These are phyloP conservation scores for Notarius lentiginosus DNA, from an alignment of 2,113 vertebrate species.

Conservation along the genomic window DNA sequence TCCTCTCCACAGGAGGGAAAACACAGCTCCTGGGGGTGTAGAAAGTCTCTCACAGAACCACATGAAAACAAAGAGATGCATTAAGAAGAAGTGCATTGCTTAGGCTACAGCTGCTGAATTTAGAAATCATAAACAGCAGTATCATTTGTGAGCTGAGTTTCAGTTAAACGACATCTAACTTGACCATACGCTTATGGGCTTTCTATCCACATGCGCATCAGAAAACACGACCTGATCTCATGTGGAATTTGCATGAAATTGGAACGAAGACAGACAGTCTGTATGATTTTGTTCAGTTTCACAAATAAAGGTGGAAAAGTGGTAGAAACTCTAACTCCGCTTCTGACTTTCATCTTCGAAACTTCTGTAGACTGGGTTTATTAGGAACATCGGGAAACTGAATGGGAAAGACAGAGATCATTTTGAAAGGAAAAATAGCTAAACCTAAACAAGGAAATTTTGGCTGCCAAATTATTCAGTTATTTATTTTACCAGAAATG, in stretches of 20 bases:
- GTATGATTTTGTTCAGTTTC: not conserved
- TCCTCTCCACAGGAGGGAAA: conserved; percentile 33
- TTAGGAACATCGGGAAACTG: not conserved
- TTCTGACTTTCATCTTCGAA: not conserved
- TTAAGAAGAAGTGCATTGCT: conserved; percentile 7
- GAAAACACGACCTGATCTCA: not conserved
- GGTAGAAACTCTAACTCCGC: not conserved
- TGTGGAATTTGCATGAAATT: not conserved
- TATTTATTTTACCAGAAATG: not conserved
- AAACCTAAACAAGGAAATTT: not conserved
- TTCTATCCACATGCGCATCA: not conserved
- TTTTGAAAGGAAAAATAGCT: not conserved
- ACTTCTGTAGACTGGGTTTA: not conserved
- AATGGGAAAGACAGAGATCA: not conserved
- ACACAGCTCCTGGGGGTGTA: conserved; percentile 17
- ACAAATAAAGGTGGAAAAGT: not conserved
- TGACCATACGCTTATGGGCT: not conserved
- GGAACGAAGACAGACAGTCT: not conserved
- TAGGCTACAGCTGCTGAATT: conserved; percentile 10
- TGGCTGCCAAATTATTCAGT: not conserved
- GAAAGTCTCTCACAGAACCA: conserved; percentile 25
- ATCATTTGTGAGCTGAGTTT: not conserved
- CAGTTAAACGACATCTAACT: not conserved
- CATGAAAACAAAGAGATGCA: conserved; percentile 49
- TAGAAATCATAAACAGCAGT: not conserved